These are phyloP conservation scores for Prionace glauca DNA, from an alignment of 2,797 vertebrate genomes.

Conservation along the genomic window DNA sequence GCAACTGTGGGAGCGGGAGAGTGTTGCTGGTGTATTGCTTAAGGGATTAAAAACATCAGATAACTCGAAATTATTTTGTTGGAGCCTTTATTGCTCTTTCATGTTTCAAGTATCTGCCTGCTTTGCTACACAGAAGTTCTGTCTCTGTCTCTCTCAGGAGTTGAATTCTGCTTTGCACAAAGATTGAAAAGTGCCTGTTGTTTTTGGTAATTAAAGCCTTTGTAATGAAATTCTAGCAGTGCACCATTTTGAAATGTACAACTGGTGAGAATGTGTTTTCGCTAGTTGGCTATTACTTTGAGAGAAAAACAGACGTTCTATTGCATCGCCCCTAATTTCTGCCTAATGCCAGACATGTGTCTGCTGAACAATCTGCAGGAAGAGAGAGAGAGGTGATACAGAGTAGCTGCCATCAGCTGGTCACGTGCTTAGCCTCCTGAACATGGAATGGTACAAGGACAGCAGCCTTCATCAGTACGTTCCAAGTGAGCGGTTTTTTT, in stretches of 20 bases:
- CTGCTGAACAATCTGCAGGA: neutral
- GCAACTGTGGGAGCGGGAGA: neutral
- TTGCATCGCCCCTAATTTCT: constrained; percentile 6
- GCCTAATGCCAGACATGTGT: constrained; percentile 15
- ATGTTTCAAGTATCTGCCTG: neutral
- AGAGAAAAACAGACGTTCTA: neutral
- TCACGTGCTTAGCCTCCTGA: neutral
- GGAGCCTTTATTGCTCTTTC: constrained; percentile 10
- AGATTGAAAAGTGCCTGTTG: neutral
- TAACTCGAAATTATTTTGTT: constrained; percentile 31
- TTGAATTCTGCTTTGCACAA: constrained; percentile 2
- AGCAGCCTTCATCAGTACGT: no score
- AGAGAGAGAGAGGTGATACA: neutral
- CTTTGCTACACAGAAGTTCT: neutral
- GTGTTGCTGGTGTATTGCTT: constrained; percentile 15
- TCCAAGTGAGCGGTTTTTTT: no score
- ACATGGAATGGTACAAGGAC: neutral
- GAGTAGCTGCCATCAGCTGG: neutral
- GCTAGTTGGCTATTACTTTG: neutral
- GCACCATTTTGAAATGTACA: neutral
- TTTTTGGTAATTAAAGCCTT: neutral
- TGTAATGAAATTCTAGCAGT: neutral
- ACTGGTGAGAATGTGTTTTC: neutral
- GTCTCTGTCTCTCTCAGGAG: neutral
- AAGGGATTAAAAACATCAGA: constrained; percentile 33